phyloP scores from a whole-genome alignment of 2,113 vertebrate species.

The Coreoperca whiteheadi region DNA sequence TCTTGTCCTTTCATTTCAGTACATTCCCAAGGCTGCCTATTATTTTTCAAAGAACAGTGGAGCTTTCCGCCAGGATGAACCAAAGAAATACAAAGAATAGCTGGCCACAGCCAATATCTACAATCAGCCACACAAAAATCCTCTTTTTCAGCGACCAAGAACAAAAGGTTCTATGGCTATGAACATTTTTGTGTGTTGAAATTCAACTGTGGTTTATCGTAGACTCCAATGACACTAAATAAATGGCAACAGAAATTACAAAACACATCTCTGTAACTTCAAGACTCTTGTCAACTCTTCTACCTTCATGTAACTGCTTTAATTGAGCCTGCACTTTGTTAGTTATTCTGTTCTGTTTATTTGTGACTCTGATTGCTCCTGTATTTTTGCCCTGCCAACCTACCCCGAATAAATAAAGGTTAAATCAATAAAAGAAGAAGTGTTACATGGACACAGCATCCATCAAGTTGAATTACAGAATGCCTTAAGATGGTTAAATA shows the following conservation, averaged over 20 bases:
- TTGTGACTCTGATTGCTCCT: background rate
- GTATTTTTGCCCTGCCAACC: background rate
- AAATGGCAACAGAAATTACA: background rate
- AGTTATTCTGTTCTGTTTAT: slow-evolving; percentile 6
- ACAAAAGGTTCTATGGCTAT: slow-evolving; percentile 2
- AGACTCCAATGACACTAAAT: background rate
- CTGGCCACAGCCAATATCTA: slow-evolving; percentile 28
- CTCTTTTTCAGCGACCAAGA: slow-evolving; percentile 33
- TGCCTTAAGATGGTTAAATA: too few species aligned
- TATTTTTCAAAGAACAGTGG: slow-evolving; percentile 69
- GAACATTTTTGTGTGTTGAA: slow-evolving; percentile 11
- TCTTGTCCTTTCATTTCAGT: slow-evolving; percentile 69
- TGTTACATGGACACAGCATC: background rate
- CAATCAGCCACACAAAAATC: slow-evolving; percentile 46
- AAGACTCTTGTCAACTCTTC: background rate
- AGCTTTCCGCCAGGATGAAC: slow-evolving; percentile 55
- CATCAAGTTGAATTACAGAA: background rate
- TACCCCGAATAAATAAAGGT: background rate
- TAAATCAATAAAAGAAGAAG: background rate
- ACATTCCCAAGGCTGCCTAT: slow-evolving; percentile 74
- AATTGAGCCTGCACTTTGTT: background rate
- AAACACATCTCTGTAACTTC: background rate
- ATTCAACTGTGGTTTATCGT: background rate
- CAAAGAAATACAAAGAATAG: slow-evolving; percentile 44
- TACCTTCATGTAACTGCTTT: slow-evolving; percentile 3